phyloP scores from a whole-genome alignment of 2,888 invertebrate genomes.

The Ophion slaviceki region DNA sequence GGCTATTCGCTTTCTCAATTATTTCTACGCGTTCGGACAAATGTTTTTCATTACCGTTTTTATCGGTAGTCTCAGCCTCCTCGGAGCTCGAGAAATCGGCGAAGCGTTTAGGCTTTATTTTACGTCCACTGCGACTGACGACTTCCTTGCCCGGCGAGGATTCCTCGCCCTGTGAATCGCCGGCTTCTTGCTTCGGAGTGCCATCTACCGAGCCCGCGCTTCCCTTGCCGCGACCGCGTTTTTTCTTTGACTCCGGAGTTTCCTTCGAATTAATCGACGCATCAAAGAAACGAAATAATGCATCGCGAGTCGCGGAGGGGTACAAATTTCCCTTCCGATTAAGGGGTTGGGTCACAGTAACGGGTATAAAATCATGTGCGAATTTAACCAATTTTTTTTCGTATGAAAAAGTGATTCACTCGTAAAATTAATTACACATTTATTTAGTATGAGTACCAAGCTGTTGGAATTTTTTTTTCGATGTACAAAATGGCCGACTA shows the following conservation, averaged over 20 bases:
- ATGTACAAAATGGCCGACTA: no score
- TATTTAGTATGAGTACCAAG: no score
- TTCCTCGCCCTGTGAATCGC: slow-evolving; percentile 82
- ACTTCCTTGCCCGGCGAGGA: slow-evolving; percentile 85
- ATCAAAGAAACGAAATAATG: slow-evolving; percentile 16
- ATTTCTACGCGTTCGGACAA: background rate
- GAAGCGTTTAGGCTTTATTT: slow-evolving; percentile 88
- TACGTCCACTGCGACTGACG: slow-evolving; percentile 89
- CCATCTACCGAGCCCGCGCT: slow-evolving; percentile 70
- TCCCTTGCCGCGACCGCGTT: slow-evolving; percentile 70
- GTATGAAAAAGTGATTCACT: no score
- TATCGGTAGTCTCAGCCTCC: slow-evolving; percentile 76
- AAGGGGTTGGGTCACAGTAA: no score
- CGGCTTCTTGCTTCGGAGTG: slow-evolving; percentile 73
- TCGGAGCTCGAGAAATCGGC: slow-evolving; percentile 81
- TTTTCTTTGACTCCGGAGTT: slow-evolving; percentile 72
- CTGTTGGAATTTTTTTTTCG: no score
- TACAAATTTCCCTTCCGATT: background rate
- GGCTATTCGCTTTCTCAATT: background rate
- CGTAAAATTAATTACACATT: no score
- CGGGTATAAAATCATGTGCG: no score
- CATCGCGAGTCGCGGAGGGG: background rate
- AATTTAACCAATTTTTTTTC: no score
- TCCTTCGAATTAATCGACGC: slow-evolving; percentile 67
- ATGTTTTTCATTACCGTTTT: slow-evolving; percentile 70